Evolutionary conservation across 2,888 invertebrate species (phyloP), one percentile per base, ranked within the genome.

Genomic region (Agrotis ipsilon): DNA sequence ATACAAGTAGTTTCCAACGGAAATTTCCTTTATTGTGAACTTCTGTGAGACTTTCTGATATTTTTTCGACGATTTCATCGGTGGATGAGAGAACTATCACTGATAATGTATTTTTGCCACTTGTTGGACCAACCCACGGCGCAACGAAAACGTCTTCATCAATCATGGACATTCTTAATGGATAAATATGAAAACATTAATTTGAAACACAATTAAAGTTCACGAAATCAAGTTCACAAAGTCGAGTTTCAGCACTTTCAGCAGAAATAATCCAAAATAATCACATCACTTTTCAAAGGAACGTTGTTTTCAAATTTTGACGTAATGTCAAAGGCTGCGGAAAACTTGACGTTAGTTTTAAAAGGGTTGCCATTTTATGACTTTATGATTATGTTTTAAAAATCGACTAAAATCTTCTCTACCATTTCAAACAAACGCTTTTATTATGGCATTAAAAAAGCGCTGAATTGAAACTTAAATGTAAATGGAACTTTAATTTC

Each of bases 111-210:
- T 95, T 95, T 87, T 89, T 94, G 74, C 81, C 91, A 77, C 91
- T 92, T 57, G 90, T 89, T 51, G 93, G 92, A 18, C 95, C 95
- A 59, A 95, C 88, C 96, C 96, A 96, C 0, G 95, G 95, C 1
- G 91, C 93, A 52, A 93, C 88, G 21, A 91, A 75, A 21, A 87
- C 72, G 65, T 92, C 89, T 70, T 94, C 91, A 79, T 93, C 91
- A n/a, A 85, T 84, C 27, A 74, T 66, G 61, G 94, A 94, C 93
- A 94, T 94, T 69, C 51, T 86, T 60, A 60, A 49, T 11, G 24
- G n/a, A 24, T 58, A 21, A 6, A 64, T 39, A 19, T 46, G 64
- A 18, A 2, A 21, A 21, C 27, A 32, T 27, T 0, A 64, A 72
- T 39, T 39, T 11, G 11, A 9, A 39, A 39, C 39, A 39, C 39